A percentile compares a stretch with the other conserved stretches of the same genome.
Evolutionary conservation across 2,888 invertebrate species (phyloP).

Genomic region (Drosophila borealis): DNA sequence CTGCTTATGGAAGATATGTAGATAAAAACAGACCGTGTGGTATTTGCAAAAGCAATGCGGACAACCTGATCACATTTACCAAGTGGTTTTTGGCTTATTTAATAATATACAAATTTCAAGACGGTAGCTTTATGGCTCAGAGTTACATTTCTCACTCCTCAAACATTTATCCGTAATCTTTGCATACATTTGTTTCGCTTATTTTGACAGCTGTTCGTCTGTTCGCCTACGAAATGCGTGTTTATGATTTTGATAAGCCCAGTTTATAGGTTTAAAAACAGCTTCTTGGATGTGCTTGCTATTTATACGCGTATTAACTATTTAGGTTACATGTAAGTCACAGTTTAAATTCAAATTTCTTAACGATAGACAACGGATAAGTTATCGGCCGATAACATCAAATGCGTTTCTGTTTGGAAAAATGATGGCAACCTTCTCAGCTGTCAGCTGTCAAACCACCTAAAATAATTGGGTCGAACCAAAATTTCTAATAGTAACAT

Average conservation of each 20-base stretch:
- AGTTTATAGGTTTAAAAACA: not conserved
- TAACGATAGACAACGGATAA: constrained; percentile 13
- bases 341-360: constrained; percentile 12
- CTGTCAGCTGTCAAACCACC: constrained; percentile 67
- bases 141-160: not conserved
- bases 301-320: not conserved
- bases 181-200: not conserved
- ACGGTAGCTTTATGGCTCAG: not conserved
- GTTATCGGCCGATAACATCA: constrained; percentile 18
- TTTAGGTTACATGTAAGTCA: not conserved
- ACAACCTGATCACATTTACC: too few relatives aligned
- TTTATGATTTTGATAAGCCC: too few relatives aligned
- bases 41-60: too few relatives aligned
- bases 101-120: not conserved
- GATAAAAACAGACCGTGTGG: too few relatives aligned
- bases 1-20: too few relatives aligned
- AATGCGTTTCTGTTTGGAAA: constrained; percentile 22
- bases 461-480: constrained; percentile 75
- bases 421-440: constrained; percentile 63
- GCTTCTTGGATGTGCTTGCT: not conserved
- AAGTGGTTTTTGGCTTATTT: too few relatives aligned
- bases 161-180: not conserved
- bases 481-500: constrained; percentile 75
- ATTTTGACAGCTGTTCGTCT: not conserved
- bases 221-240: too few relatives aligned